Evolutionary conservation across 92 coral and sea anemone species (phyloP).

Genomic region (Bergia sp.): DNA sequence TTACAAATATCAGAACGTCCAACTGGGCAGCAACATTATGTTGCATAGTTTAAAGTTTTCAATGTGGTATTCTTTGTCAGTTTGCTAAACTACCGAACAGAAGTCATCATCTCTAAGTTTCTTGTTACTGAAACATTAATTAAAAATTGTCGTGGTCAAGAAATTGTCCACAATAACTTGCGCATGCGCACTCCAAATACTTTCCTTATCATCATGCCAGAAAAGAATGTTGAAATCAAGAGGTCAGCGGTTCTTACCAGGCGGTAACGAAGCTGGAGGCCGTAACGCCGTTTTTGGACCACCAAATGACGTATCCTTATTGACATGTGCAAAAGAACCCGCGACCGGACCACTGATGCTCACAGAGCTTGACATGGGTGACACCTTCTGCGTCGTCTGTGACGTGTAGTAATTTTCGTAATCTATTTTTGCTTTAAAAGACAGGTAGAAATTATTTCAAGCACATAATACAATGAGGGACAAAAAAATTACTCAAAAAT

Average conservation of each 20-base stretch:
- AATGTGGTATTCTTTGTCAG: no score
- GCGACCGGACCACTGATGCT: slow-evolving; percentile 61
- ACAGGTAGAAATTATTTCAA: neutral
- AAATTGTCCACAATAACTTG: slow-evolving; percentile 35
- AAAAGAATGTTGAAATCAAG: neutral
- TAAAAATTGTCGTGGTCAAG: neutral
- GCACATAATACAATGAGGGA: neutral
- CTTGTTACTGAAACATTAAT: no score
- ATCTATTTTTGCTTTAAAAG: slow-evolving; percentile 71
- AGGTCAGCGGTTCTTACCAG: slow-evolving; percentile 44
- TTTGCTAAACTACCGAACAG: no score
- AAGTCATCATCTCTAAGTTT: no score
- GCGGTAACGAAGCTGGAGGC: slow-evolving; percentile 53
- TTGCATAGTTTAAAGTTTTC: no score
- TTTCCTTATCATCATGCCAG: neutral
- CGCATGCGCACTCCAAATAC: neutral
- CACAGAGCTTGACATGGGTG: slow-evolving; percentile 47
- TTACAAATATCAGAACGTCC: no score
- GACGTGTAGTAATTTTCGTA: slow-evolving; percentile 96
- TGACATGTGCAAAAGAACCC: slow-evolving; percentile 59
- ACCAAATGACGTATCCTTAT: slow-evolving; percentile 38
- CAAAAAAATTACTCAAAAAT: no score
- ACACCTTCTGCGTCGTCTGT: slow-evolving; percentile 78
- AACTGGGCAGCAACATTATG: no score
- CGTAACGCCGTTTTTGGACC: slow-evolving; percentile 31